Base-by-base conservation (phyloP, 35 echinoderm and acorn worm genomes). In the Hemicentrotus pulcherrimus region DNA sequence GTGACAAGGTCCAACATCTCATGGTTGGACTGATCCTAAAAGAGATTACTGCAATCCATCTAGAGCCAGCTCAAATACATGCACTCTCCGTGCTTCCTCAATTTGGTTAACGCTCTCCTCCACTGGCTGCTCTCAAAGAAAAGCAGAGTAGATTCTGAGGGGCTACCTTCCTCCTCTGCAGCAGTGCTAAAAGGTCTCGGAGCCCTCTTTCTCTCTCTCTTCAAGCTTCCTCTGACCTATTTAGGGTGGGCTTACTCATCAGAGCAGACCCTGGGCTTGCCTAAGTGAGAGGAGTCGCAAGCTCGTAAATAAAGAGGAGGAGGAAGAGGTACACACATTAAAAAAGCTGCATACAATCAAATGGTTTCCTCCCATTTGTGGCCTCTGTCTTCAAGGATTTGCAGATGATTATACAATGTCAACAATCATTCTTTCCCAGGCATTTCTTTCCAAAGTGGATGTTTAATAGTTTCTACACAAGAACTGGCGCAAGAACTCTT, bases 181-280 rank as follows among this genome's bases (percentile, higher is more conserved):
- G 15, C 32, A 90, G 88, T n/a, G 88, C 31, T 24, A 90, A 41
- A 41, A 90, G 5, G 88, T 35, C 88, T 90, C 88, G 88, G n/a
- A 90, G 88, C 88, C 19, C 88, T 41, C 88, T 9, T 13, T 24
- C 19, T 22, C 46, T 89, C 45, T 8, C 10, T 32, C 87, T 41
- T 30, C 32, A 90, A 33, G 46, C 88, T 90, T 90, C 88, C 88
- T 93, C 47, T 93, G 48, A 93, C 91, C 91, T 93, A 93, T 50
- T 46, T 93, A 31, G 28, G 30, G 91, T 58, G 46, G 48, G 48
- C 91, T 93, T 47, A 93, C 91, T 93, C 91, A 93, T 93, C 88
- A 24, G 19, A 33, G 19, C 14, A 90, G 32, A 41, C 88, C 88
- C 88, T 41, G 88, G 88, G 88, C 88, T 90, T 19, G 32, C 32